Base-by-base conservation (phyloP, 2,888 invertebrate genomes). In the Drosophila merina region DNA sequence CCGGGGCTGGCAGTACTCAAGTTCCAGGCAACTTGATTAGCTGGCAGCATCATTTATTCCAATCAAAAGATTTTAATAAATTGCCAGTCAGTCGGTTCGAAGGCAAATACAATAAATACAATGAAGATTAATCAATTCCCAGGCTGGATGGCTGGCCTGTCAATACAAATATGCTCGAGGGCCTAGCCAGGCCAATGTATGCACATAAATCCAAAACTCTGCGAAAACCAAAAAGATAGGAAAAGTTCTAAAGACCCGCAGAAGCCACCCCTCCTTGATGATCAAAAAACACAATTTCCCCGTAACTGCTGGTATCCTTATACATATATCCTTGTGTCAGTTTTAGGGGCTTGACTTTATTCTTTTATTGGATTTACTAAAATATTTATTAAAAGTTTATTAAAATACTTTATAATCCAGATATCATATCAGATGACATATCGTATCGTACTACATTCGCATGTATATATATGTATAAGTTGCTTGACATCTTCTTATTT, bases 331-430 rank as follows among this genome's bases (percentile, higher is more conserved):
- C 42, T 30, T 20, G 20, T 38, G 47, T 28, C 54, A 26, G 20
- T 44, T 58, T 67, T 57, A 8, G 30, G 45, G 14, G 45, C 67
- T 63, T 49, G 50, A 56, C 57, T 56, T 77, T 70, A 57, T 57
- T 52, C 12, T 49, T 64, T 57, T 64, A 49, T 68, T 72, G 64
- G 74, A 71, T 87, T 86, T 88, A 76, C 88, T 82, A 87, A 82
- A 82, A 82, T 82, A 86, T 82, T 82, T 87, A 86, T 82, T 86
- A 82, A 82, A 82, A 82, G 83, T 82, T 87, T 86, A 88, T 82
- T 82, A 82, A 82, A 82, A 82, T 82, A 82, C 86, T 86, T 87
- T 82, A 81, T 87, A 81, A 75, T 87, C 67, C 82, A 84, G 67
- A 84, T 79, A 63, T 72, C 63, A 71, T 64, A 58, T 75, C 56